Base-by-base conservation (phyloP, 2,888 invertebrate genomes). In the Tromatobia lineatoria region DNA sequence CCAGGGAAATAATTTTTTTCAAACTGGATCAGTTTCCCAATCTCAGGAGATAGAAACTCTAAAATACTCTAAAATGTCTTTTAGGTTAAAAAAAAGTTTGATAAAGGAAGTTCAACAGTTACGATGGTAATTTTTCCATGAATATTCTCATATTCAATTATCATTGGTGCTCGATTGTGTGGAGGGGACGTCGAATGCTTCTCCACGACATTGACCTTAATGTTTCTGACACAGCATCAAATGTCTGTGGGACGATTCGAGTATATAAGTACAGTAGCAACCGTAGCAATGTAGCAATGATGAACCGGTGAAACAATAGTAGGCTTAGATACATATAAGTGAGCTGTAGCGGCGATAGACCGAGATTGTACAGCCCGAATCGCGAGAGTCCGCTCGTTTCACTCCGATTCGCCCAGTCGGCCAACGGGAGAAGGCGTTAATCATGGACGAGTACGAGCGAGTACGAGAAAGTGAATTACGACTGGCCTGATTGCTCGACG, bases 401-500 rank as follows among this genome's bases (percentile, higher is more conserved):
- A 83, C 83, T 83, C 83, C 83, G 83, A 83, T 83, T 83, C 83
- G 80, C 76, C 83, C 76, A 71, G 75, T 78, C 69, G 80, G 61
- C 76, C 45, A 71, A 47, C 52, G 71, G 52, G 61, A 83, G 71
- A 80, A 83, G 83, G 83, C 83, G 83, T 83, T 83, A 83, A 83
- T 83, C 83, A 83, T 80, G 80, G 76, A 83, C 80, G 83, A 80
- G 80, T 80, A 76, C 75, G 74, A 70, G 61, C 73, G 69, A 75
- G 75, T 75, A 70, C 80, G 83, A 67, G 83, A 83, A 83, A 83
- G 83, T 83, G 83, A 83, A 83, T 83, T 83, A 83, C 83, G 76
- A 83, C 80, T 83, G 83, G 83, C 83, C 83, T 83, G 83, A 83
- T 83, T 83, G 83, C 83, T 83, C 83, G 83, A 71, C 83, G 83